phyloP scores from a whole-genome alignment of 2,888 invertebrate species.

The Adineta ricciae region DNA sequence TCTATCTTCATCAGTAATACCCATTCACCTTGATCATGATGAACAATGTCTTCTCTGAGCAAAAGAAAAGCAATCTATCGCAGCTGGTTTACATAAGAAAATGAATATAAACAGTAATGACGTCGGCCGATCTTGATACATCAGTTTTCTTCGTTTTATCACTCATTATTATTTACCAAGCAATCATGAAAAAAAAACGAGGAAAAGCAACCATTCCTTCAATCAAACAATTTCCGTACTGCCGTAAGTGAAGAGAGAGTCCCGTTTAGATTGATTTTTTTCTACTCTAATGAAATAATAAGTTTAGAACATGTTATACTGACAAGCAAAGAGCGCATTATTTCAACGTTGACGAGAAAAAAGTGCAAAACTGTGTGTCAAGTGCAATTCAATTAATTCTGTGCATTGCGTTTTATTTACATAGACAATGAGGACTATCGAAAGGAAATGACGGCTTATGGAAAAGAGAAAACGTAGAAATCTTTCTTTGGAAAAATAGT shows the following conservation, averaged over 20 bases:
- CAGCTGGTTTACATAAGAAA: background rate
- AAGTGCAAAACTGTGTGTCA: too few relatives aligned
- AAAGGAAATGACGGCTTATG: too few relatives aligned
- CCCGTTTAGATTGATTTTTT: too few relatives aligned
- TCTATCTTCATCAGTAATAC: background rate
- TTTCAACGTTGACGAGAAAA: too few relatives aligned
- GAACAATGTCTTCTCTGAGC: background rate
- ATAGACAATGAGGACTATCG: too few relatives aligned
- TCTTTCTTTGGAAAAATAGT: too few relatives aligned
- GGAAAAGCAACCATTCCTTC: background rate
- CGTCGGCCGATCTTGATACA: background rate
- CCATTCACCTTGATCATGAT: background rate
- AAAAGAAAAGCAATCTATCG: background rate
- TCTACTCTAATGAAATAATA: too few relatives aligned
- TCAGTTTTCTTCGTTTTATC: background rate
- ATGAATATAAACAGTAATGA: background rate
- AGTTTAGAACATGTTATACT: background rate
- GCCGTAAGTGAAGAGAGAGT: background rate
- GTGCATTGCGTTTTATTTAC: too few relatives aligned
- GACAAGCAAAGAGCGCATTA: background rate
- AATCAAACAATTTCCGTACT: background rate
- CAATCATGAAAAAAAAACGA: background rate
- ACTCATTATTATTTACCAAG: background rate
- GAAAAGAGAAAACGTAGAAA: too few relatives aligned
- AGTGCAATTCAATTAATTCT: too few relatives aligned